Base-by-base conservation (phyloP, 2,113 vertebrate species). In the Cranoglanis bouderius region DNA sequence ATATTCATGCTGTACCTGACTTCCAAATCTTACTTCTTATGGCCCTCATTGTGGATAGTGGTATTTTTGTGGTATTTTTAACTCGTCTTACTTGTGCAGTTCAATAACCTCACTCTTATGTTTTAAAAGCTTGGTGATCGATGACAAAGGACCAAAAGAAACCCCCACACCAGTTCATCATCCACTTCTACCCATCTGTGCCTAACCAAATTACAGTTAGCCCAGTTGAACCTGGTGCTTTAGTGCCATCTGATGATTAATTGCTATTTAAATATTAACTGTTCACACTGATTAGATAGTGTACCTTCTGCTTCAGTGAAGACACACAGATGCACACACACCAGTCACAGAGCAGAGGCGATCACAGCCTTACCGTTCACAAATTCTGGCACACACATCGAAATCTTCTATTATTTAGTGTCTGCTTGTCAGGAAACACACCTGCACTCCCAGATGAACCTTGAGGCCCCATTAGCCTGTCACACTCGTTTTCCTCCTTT, bases 181-280 rank as follows among this genome's bases (percentile, higher is more conserved):
- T 81, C 51, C 63, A 46, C 49, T 88, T 84, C 84, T 67, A 87
- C 43, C 82, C 59, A 84, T 85, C 40, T 80, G 40, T 80, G 46
- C 51, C 67, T 85, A 85, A 82, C 35, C 61, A 85, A 87, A 90
- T 59, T 88, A 81, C 82, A 74, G 35, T 75, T 55, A 85, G 53
- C 51, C 87, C 29, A 74, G 70, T 82, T 87, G 72, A 26, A 80
- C 77, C 83, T 85, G 72, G 74, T 70, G 55, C 72, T 78, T 88
- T n/a, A 43, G 82, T 81, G 70, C 53, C 72, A 63, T 80, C 72
- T 55, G 43, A 87, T 87, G 65, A 87, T 85, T 61, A 82, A 91
- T 85, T 86, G 63, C 61, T 87, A 75, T 77, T 91, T 32, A 89
- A 89, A 82, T 91, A 91, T 91, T 85, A 89, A 89, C 78, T n/a